Percentiles rank a stretch among this genome's conserved stretches.
Conservation (phyloP, 2,888 invertebrate genomes). For the Nomada lathburiana region DNA sequence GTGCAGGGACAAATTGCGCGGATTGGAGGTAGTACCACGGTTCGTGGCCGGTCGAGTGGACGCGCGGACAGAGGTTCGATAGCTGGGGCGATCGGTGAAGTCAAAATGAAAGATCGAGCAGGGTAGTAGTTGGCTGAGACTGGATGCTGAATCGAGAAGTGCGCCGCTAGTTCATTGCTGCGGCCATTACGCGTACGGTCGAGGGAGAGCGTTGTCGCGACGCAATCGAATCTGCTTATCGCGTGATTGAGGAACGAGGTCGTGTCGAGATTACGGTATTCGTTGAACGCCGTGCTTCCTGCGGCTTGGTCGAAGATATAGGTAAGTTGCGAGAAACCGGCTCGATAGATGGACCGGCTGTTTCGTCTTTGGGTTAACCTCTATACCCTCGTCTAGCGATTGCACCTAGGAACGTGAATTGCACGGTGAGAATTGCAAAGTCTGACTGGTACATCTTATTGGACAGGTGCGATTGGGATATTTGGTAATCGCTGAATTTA, state of each 20-base stretch:
- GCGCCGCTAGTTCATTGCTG: constrained; percentile 47
- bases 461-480: not conserved
- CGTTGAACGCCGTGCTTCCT: too few relatives aligned
- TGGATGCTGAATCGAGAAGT: constrained; percentile 36
- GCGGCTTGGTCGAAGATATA: not conserved
- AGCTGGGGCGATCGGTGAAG: not conserved
- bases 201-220: constrained; percentile 44
- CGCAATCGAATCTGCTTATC: constrained; percentile 16
- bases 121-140: constrained; percentile 6
- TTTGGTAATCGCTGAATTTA: not conserved
- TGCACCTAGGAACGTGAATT: constrained; percentile 20
- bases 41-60: not conserved
- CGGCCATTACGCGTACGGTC: constrained; percentile 57
- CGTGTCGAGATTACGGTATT: not conserved
- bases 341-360: not conserved
- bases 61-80: not conserved
- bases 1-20: not conserved
- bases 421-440: not conserved
- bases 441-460: not conserved
- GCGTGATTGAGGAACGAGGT: not conserved
- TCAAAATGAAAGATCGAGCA: constrained; percentile 18
- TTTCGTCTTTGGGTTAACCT: constrained; percentile 30
- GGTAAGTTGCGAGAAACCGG: constrained; percentile 24
- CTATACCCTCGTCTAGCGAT: not conserved
- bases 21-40: not conserved